These are phyloP conservation scores for Drosophila flavopinicola DNA, from an alignment of 2,888 invertebrate species.

Conservation along the genomic window DNA sequence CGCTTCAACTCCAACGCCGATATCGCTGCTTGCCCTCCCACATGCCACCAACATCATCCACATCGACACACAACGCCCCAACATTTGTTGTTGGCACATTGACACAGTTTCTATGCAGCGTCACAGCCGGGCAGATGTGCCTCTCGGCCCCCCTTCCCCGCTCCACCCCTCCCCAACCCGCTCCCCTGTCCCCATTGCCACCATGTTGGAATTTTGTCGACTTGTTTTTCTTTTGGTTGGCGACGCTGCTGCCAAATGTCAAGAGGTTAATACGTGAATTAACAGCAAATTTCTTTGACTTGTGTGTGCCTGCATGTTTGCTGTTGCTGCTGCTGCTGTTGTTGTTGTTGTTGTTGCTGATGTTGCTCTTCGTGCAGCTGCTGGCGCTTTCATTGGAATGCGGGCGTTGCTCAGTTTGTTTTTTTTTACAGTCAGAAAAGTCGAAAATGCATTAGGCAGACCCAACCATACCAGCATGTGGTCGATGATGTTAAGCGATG, in stretches of 20 bases:
- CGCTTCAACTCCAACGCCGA: constrained; percentile 40
- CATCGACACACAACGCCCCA: constrained; percentile 59
- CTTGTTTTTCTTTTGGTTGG: constrained; percentile 63
- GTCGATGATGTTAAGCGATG: constrained; percentile 34
- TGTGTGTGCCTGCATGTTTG: constrained; percentile 67
- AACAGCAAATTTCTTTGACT: constrained; percentile 81
- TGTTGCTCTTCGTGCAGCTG: constrained; percentile 64
- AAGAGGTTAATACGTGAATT: constrained; percentile 83
- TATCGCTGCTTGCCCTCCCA: constrained; percentile 64
- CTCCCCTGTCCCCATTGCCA: constrained; percentile 25
- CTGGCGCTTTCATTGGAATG: constrained; percentile 76
- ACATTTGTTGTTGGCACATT: constrained; percentile 69
- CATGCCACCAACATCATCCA: constrained; percentile 61
- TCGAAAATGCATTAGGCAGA: constrained; percentile 64
- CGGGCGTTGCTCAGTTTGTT: constrained; percentile 67
- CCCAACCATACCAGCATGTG: constrained; percentile 59
- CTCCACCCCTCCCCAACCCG: constrained; percentile 2
- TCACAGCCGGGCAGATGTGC: constrained; percentile 65
- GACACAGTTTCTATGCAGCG: constrained; percentile 69
- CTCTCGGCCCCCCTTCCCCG: constrained; percentile 31
- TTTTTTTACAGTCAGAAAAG: constrained; percentile 26
- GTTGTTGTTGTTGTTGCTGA: constrained; percentile 23
- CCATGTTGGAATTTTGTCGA: constrained; percentile 72
- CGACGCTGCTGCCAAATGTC: constrained; percentile 79
- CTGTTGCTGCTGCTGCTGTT: constrained; percentile 26